phyloP scores from a whole-genome alignment of 2,113 vertebrate genomes.

The Poeciliopsis prolifica region DNA sequence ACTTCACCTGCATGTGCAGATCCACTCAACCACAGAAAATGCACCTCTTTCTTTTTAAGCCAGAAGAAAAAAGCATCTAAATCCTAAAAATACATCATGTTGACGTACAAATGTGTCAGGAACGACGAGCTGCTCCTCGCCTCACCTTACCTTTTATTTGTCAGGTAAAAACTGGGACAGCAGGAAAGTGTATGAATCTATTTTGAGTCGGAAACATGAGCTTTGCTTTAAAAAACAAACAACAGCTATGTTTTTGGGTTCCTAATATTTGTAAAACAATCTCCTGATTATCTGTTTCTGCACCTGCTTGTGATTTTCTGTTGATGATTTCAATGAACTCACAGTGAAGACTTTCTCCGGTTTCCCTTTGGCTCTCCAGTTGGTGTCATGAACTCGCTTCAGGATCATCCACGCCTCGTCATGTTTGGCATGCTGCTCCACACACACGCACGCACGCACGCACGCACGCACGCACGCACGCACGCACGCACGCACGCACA shows the following conservation, averaged over 20 bases:
- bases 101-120: too few species aligned
- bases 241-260: neutral
- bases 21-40: neutral
- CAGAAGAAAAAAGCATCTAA: neutral
- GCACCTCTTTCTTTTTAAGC: neutral
- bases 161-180: slow-evolving; percentile 4
- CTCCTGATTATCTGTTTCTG: neutral
- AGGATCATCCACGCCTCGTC: slow-evolving; percentile 99
- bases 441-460: slow-evolving; percentile 3
- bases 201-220: neutral
- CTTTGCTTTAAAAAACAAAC: neutral
- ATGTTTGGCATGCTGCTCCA: slow-evolving; percentile 88
- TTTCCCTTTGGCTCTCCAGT: slow-evolving; percentile 93
- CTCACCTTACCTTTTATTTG: neutral
- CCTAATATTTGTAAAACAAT: neutral
- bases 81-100: neutral
- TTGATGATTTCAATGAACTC: slow-evolving; percentile 58
- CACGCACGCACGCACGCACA: neutral
- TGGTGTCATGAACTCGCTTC: slow-evolving; percentile 94
- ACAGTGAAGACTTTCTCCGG: slow-evolving; percentile 96
- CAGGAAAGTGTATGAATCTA: neutral
- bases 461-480: too few species aligned
- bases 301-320: neutral
- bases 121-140: neutral
- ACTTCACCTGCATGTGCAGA: neutral